phyloP scores from a whole-genome alignment of 1,140 invertebrate species.

The Anastatus disparis region DNA sequence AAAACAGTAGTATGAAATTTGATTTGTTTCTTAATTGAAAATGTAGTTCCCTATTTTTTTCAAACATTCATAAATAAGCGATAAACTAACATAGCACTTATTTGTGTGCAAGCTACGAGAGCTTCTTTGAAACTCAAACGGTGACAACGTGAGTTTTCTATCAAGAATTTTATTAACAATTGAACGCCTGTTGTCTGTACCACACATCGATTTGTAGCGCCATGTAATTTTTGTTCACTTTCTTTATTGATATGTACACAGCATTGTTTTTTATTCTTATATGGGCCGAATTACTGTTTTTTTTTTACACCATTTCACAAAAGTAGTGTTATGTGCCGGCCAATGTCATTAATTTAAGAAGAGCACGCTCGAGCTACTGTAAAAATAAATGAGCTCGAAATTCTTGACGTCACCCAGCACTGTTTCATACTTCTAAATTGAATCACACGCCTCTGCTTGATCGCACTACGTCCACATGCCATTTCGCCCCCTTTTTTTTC shows the following conservation, averaged over 20 bases:
- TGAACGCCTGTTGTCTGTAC: background rate
- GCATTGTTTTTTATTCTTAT: background rate
- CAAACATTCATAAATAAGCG: background rate
- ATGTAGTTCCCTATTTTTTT: too few species aligned
- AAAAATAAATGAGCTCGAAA: conserved; percentile 46
- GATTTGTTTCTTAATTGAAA: too few species aligned
- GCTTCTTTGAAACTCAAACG: conserved; percentile 61
- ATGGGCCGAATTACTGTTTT: background rate
- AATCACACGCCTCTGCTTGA: conserved; percentile 1
- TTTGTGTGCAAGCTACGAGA: conserved; percentile 65
- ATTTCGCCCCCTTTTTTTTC: background rate
- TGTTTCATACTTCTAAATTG: conserved; percentile 22
- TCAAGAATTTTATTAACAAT: conserved; percentile 29
- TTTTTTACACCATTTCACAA: background rate
- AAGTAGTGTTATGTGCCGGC: background rate
- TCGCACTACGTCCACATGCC: conserved; percentile 10
- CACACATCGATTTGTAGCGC: background rate
- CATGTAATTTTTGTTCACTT: background rate
- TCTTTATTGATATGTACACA: background rate
- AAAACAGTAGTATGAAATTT: too few species aligned
- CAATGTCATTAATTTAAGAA: conserved; percentile 25
- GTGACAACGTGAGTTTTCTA: conserved; percentile 63
- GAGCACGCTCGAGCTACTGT: conserved; percentile 26
- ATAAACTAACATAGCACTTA: conserved; percentile 45
- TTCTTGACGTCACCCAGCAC: conserved; percentile 33